Percentiles rank a stretch among this genome's conserved stretches.
Conservation (phyloP, 2,113 vertebrate species). For the Anoura caudifer region DNA sequence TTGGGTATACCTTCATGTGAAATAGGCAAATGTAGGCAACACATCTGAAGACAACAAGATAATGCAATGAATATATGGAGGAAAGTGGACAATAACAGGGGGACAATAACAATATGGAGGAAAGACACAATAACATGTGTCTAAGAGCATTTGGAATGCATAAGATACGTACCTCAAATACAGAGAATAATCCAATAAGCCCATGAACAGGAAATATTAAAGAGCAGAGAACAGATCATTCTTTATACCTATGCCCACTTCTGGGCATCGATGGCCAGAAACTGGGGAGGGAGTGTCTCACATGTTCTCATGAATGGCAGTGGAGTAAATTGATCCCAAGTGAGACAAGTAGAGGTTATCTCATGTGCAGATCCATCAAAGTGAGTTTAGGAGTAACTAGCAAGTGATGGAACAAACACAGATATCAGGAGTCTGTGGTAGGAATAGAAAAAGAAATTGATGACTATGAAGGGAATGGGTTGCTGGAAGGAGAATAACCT, state of each 20-base stretch:
- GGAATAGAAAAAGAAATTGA: background rate
- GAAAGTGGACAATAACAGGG: background rate
- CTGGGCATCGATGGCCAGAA: background rate
- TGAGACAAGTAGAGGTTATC: background rate
- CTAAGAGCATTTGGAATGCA: background rate
- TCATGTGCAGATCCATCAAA: background rate
- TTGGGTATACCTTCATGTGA: background rate
- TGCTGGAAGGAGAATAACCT: background rate
- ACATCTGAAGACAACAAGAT: background rate
- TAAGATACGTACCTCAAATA: background rate
- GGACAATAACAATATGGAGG: background rate
- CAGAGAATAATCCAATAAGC: background rate
- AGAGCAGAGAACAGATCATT: background rate
- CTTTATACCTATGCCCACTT: background rate
- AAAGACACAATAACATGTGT: background rate
- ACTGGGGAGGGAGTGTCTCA: background rate
- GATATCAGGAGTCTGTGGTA: background rate
- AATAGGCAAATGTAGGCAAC: background rate
- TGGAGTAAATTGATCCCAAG: background rate
- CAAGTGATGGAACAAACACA: background rate
- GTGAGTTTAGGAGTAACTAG: background rate
- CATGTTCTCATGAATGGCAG: background rate
- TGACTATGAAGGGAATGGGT: background rate
- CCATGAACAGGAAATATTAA: constrained; percentile 12
- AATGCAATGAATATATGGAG: background rate